A percentile compares a stretch with the other conserved stretches of the same genome.
Conservation (phyloP, 2,888 invertebrate species). For the Callimorpha dominula region DNA sequence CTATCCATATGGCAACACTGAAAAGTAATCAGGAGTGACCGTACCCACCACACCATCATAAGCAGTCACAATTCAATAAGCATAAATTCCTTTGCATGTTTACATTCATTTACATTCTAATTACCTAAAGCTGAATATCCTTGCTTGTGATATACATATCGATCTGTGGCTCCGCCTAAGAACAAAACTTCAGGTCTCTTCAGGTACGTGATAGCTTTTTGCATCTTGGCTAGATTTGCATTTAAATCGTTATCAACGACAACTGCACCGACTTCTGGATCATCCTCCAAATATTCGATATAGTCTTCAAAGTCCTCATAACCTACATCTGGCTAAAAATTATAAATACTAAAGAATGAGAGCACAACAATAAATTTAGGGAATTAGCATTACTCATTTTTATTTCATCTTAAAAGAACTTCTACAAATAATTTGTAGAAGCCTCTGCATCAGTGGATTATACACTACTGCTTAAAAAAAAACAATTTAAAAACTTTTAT, state of each 20-base stretch:
- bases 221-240: slow-evolving; percentile 81
- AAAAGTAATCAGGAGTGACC: too few species aligned
- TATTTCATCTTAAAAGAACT: too few species aligned
- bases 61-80: too few species aligned
- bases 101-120: background rate
- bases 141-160: slow-evolving; percentile 66
- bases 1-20: too few species aligned
- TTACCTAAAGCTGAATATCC: slow-evolving; percentile 72
- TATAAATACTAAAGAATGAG: background rate
- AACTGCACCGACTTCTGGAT: slow-evolving; percentile 85
- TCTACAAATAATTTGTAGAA: too few species aligned
- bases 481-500: too few species aligned
- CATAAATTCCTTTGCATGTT: too few species aligned
- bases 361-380: too few species aligned
- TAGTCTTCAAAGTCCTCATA: slow-evolving; percentile 62
- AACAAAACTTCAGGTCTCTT: slow-evolving; percentile 82
- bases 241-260: slow-evolving; percentile 84
- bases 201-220: slow-evolving; percentile 80
- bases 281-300: slow-evolving; percentile 67
- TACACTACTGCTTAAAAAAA: too few species aligned
- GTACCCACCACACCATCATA: too few species aligned
- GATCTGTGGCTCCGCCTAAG: slow-evolving; percentile 82
- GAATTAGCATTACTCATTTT: too few species aligned
- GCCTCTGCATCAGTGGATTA: too few species aligned
- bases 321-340: slow-evolving; percentile 66